Evolutionary conservation across 2,113 vertebrate species (phyloP).

Genomic region (Vidua macroura): DNA sequence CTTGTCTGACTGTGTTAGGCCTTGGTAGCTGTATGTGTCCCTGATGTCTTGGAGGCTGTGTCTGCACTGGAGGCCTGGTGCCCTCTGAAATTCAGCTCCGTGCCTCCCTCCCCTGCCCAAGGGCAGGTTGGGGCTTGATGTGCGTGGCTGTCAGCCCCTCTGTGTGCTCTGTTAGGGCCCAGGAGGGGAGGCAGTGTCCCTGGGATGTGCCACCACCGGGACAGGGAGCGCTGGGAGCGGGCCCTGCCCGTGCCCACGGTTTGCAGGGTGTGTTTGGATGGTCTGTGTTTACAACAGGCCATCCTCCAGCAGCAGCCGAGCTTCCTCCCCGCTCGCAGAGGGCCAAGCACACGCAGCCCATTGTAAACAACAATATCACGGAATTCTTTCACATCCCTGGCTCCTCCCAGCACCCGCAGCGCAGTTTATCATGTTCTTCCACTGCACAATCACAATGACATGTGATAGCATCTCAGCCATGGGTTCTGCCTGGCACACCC

Average conservation of each 20-base stretch:
- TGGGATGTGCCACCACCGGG: neutral
- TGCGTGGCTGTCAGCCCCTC: neutral
- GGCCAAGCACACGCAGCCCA: neutral
- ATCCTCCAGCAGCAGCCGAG: neutral
- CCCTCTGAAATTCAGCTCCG: neutral
- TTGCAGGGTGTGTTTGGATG: neutral
- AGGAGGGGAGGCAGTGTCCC: neutral
- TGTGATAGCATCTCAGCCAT: constrained; percentile 38
- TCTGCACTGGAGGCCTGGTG: neutral
- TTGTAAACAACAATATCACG: constrained; percentile 18
- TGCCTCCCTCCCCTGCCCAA: neutral
- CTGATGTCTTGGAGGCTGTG: neutral
- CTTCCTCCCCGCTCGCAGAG: constrained; percentile 22
- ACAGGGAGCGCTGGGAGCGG: neutral
- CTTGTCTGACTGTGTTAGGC: neutral
- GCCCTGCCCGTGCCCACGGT: neutral
- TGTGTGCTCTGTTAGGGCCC: neutral
- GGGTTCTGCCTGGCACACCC: constrained; percentile 49
- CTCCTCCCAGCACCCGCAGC: constrained; percentile 47
- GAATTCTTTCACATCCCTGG: constrained; percentile 8
- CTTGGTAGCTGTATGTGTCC: neutral
- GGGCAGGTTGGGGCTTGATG: accelerated
- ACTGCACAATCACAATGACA: neutral
- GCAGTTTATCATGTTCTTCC: constrained; percentile 7
- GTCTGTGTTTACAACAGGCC: neutral